Evolutionary conservation across 2,888 invertebrate genomes (phyloP).

Genomic region (Mystacides longicornis): DNA sequence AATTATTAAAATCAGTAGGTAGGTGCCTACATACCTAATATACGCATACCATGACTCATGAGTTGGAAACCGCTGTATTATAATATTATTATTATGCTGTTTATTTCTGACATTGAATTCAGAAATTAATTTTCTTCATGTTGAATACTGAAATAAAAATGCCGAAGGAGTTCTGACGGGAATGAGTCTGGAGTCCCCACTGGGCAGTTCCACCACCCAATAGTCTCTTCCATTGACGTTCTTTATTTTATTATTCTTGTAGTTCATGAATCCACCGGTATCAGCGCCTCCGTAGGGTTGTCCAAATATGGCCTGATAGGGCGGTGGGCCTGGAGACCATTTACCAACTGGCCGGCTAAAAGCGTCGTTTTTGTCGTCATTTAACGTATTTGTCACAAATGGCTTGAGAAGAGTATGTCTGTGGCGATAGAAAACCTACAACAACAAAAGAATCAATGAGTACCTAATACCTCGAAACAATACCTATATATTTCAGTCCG

Average conservation of each 20-base stretch:
- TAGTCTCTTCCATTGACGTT: conserved; percentile 72
- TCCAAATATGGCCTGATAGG: conserved; percentile 56
- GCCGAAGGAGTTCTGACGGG: conserved; percentile 72
- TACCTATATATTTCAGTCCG: too few species aligned
- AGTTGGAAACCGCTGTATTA: too few species aligned
- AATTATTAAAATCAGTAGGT: too few species aligned
- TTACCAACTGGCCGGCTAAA: conserved; percentile 13
- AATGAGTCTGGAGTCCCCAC: conserved; percentile 59
- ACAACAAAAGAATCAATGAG: conserved; percentile 12
- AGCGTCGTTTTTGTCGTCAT: conserved; percentile 4
- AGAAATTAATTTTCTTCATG: too few species aligned
- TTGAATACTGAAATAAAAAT: conserved; percentile 59
- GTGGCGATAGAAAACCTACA: conserved; percentile 22
- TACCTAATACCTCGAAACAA: too few species aligned
- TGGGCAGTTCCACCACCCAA: conserved; percentile 54
- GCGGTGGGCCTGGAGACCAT: conserved; percentile 46
- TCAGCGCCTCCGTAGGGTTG: conserved; percentile 32
- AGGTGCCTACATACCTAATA: too few species aligned
- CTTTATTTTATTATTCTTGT: conserved; percentile 41
- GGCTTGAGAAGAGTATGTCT: conserved; percentile 15
- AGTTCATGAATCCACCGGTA: conserved; percentile 26
- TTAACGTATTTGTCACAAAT: conserved; percentile 3
- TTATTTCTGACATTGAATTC: too few species aligned
- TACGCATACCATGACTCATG: too few species aligned
- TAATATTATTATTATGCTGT: too few species aligned